Evolutionary conservation across 1,140 invertebrate genomes (phyloP).

Genomic region (Solen grandis): DNA sequence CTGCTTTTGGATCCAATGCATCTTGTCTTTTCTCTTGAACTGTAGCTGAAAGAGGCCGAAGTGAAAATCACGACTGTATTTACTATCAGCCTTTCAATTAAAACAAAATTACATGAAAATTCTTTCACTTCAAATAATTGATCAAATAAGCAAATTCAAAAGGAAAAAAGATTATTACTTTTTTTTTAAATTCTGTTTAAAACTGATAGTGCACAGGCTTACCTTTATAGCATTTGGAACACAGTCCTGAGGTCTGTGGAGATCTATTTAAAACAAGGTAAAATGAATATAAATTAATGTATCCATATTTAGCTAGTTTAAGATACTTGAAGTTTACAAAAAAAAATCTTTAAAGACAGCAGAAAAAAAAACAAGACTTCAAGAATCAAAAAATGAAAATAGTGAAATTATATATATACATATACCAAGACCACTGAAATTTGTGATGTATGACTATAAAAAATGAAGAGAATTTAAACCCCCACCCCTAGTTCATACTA

Average conservation of each 20-base stretch:
- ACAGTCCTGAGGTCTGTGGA: constrained; percentile 68
- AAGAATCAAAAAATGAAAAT: not conserved
- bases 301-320: not conserved
- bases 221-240: constrained; percentile 74
- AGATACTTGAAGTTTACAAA: not conserved
- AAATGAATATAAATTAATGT: constrained; percentile 17
- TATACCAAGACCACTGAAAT: not conserved
- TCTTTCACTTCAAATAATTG: too few species aligned
- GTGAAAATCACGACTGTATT: not conserved
- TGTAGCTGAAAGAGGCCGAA: not conserved
- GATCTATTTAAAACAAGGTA: constrained; percentile 58
- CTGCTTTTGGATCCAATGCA: constrained; percentile 59
- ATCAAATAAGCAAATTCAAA: too few species aligned
- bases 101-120: too few species aligned
- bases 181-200: too few species aligned
- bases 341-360: not conserved
- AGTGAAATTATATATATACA: not conserved
- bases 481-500: too few species aligned
- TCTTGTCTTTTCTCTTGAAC: constrained; percentile 62
- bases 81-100: too few species aligned
- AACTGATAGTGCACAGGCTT: constrained; percentile 20
- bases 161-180: too few species aligned
- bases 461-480: too few species aligned
- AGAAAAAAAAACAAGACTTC: not conserved
- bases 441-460: too few species aligned